Evolutionary conservation across 1,140 invertebrate genomes (phyloP).

Genomic region (Carposina sasakii): DNA sequence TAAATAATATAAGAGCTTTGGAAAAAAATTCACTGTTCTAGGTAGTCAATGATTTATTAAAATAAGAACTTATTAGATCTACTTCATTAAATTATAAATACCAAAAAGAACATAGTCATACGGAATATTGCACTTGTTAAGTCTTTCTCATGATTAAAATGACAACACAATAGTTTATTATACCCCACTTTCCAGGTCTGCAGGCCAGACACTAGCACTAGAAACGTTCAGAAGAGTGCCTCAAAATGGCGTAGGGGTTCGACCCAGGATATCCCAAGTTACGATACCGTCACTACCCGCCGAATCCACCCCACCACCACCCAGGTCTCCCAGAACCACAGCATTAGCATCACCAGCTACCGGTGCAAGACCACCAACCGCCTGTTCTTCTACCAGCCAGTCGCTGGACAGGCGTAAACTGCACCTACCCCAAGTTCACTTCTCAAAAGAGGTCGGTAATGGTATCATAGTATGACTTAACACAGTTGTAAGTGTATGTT

Average conservation of each 20-base stretch:
- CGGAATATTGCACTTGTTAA: too few species aligned
- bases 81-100: too few species aligned
- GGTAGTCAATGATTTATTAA: too few species aligned
- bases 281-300: slow-evolving; percentile 43
- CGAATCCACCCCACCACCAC: slow-evolving; percentile 47
- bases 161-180: too few species aligned
- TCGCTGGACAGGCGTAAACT: slow-evolving; percentile 73
- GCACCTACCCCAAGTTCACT: slow-evolving; percentile 85
- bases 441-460: slow-evolving; percentile 88
- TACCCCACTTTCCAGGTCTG: slow-evolving; percentile 74
- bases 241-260: slow-evolving; percentile 47
- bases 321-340: slow-evolving; percentile 42
- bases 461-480: slow-evolving; percentile 75
- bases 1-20: too few species aligned
- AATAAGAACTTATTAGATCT: too few species aligned
- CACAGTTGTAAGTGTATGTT: neutral
- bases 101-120: too few species aligned
- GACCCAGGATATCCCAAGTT: slow-evolving; percentile 46
- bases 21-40: too few species aligned
- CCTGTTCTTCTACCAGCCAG: slow-evolving; percentile 61
- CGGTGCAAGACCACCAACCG: slow-evolving; percentile 69
- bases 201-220: slow-evolving; percentile 79
- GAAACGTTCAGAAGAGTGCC: slow-evolving; percentile 83
- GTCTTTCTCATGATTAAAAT: too few species aligned
- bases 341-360: slow-evolving; percentile 49